These are phyloP conservation scores for Malthinus flaveolus DNA, from an alignment of 2,888 invertebrate genomes.

Conservation along the genomic window DNA sequence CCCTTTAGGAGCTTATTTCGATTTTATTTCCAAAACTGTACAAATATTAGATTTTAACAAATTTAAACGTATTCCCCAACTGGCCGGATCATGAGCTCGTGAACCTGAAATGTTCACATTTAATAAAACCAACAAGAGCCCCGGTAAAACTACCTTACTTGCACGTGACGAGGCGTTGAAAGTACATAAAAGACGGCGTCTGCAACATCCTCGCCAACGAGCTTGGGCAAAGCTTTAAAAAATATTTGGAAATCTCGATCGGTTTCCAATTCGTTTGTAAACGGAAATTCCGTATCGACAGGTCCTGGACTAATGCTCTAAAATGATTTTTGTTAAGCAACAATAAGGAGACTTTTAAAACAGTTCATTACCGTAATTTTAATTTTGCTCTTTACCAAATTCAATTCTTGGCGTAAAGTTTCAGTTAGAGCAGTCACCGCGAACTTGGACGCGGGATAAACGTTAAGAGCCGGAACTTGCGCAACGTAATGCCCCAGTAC, in stretches of 20 bases:
- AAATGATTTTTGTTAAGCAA: not conserved
- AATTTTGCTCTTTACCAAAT: slow-evolving; percentile 1
- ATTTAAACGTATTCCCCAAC: not conserved
- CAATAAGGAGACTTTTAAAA: not conserved
- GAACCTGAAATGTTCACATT: not conserved
- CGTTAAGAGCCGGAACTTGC: not conserved
- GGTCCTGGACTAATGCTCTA: slow-evolving; percentile 31
- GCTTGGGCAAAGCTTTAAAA: not conserved
- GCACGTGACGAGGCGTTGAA: slow-evolving; percentile 7
- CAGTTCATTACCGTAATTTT: not conserved
- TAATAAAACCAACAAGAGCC: not conserved
- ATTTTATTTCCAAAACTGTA: too few relatives aligned
- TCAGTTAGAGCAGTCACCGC: not conserved
- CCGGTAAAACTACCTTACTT: not conserved
- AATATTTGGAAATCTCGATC: slow-evolving; percentile 11
- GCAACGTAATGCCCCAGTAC: not conserved
- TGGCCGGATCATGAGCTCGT: not conserved
- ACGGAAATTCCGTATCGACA: slow-evolving; percentile 25
- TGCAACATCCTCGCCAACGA: slow-evolving; percentile 1
- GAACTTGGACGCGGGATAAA: not conserved
- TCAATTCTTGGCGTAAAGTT: not conserved
- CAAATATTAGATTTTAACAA: too few relatives aligned
- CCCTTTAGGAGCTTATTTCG: too few relatives aligned
- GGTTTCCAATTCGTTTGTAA: not conserved
- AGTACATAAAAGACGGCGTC: slow-evolving; percentile 5